Base-by-base conservation (phyloP, 2,888 invertebrate species). In the Ptilodon capucinus region DNA sequence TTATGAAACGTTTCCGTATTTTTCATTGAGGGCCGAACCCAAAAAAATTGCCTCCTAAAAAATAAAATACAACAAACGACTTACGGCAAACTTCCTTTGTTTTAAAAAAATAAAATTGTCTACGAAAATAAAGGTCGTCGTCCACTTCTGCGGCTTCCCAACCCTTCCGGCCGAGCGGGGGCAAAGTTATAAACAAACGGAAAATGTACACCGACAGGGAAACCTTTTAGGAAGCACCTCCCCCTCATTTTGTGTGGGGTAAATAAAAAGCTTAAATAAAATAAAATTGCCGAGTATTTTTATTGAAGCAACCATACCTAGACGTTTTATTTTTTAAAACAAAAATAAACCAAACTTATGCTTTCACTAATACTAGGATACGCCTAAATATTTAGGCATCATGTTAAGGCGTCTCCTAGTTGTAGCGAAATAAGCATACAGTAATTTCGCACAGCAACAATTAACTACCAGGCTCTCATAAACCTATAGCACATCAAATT, bases 191-290 rank as follows among this genome's bases (percentile, higher is more conserved):
- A 70, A 63, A 62, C 59, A 71, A 72, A 65, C 63, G 72, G 78
- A 68, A 75, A 84, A 79, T 74, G 66, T 72, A 84, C 73, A 79
- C 82, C 80, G 76, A 71, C 79, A 78, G 56, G 54, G 87, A 89
- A 89, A 81, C 89, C 89, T 81, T 83, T 76, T 72, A 89, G 71
- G 88, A 88, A 86, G 86, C 84, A 78, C 85, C 82, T 81, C 86
- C 89, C 87, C 84, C 59, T n/a, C 9, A 28, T 48, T 41, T 51
- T 65, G 63, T 60, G 40, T 50, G 40, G 59, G 57, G 62, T 55
- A 72, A 73, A 74, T 73, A 77, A 77, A 78, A 76, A 77, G 83
- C 77, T 84, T 83, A 81, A 73, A 75, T n/a, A n/a, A n/a, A n/a
- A n/a, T n/a, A 69, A 59, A 18, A 18, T 11, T n/a, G n/a, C 2